Conservation (phyloP, 2,888 invertebrate species). For the Automeris io region DNA sequence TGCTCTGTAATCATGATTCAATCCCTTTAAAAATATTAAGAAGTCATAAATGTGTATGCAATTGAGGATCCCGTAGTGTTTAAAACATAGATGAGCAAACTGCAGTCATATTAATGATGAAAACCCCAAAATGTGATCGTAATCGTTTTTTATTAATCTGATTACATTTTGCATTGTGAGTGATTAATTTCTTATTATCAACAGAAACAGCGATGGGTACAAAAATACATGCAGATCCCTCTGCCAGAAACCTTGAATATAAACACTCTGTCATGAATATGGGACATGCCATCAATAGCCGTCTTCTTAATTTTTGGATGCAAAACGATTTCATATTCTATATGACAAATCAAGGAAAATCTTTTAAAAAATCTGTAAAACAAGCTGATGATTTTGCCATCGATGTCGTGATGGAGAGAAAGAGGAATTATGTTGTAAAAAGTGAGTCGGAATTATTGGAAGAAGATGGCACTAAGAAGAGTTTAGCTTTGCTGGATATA, state of each 20-base stretch:
- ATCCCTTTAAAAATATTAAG: too few relatives aligned
- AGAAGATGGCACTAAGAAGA: background rate
- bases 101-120: too few relatives aligned
- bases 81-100: too few relatives aligned
- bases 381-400: conserved; percentile 72
- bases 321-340: conserved; percentile 71
- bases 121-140: too few relatives aligned
- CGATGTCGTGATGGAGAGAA: conserved; percentile 68
- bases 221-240: conserved; percentile 54
- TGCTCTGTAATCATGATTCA: too few relatives aligned
- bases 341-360: conserved; percentile 50
- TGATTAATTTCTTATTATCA: too few relatives aligned
- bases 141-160: too few relatives aligned
- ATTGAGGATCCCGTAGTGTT: too few relatives aligned
- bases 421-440: background rate
- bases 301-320: conserved; percentile 72
- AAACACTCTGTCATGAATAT: conserved; percentile 62
- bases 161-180: too few relatives aligned
- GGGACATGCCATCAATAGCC: conserved; percentile 30
- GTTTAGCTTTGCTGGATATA: conserved; percentile 66
- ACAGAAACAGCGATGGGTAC: conserved; percentile 80
- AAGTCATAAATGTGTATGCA: too few relatives aligned
- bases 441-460: background rate
- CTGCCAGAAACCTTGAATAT: conserved; percentile 55
- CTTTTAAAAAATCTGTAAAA: conserved; percentile 59